Evolutionary conservation across 1,140 invertebrate species (phyloP), one percentile per base, ranked within the genome.

Genomic region (Drosophila jambulina): DNA sequence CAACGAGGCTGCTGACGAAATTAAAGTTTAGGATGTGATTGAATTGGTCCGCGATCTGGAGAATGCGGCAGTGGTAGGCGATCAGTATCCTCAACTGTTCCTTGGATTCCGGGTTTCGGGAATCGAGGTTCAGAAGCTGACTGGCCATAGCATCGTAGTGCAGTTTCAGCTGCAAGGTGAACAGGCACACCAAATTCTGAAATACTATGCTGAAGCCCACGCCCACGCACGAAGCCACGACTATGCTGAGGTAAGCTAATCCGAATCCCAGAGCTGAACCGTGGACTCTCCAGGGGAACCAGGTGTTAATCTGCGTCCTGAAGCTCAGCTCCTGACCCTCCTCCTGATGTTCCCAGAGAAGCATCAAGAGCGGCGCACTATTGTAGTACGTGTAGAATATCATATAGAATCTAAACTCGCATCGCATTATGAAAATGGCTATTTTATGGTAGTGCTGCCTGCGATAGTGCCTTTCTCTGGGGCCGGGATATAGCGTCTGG

Each of bases 131-230:
- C 1, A 42, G 21, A 0, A 92, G 19, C 6, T 62, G 60, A 29
- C 48, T 77, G n/a, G 74, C 68, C 54, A 92, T 29, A 3, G 64
- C 82, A 62, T 92, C 91, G 13, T 88, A 92, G 67, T 92, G 91
- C 48, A 92, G 29, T 29, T 78, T 76, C 42, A 92, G 64, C 59
- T 92, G 91, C 0, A 78, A 82, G 8, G 67, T 54, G 53, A 88
- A 92, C 8, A 92, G 68, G 46, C 81, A 88, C 8, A 92, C 13
- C 43, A 91, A 32, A 21, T 80, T 76, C 34, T 83, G 75, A 4
- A 63, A 68, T 15, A 58, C 64, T 75, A 86, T 75, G 4, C 85
- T 80, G 19, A 86, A 86, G 23, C 77, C 82, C 2, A 90, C 80
- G 17, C 79, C 88, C 3, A 79, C 45, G n/a, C 74, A 27, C 0